Base-by-base conservation (phyloP, 2,888 invertebrate species). In the Amaurobius ferox region DNA sequence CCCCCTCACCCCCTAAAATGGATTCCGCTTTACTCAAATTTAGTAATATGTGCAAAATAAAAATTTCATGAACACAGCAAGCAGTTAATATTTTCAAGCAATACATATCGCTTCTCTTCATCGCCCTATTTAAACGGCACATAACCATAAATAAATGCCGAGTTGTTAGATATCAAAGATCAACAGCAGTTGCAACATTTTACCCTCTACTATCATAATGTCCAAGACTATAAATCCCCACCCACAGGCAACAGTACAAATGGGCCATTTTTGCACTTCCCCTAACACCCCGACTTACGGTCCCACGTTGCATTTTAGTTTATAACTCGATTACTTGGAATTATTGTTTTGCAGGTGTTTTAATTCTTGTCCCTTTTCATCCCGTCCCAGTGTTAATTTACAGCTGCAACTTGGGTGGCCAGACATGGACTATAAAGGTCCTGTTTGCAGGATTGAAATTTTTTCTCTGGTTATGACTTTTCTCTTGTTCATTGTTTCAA, bases 321-420 rank as follows among this genome's bases (percentile, higher is more conserved):
- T 76, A 76, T 81, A 74, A 81, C 81, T 81, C 70, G 81, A 81
- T 81, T 81, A 76, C 74, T 30, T 23, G n/a, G 62, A 74, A 74
- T 81, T 81, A 81, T 74, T 81, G 74, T 70, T 29, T 23, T 29
- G 74, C 81, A 81, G 81, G 67, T 81, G 81, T 81, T 81, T 71
- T 81, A 70, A 76, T 76, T 39, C 74, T 48, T 68, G 74, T 70
- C 32, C 44, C 28, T 61, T 81, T 81, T 81, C 74, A 68, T 16
- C 80, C 66, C 80, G 32, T 73, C 30, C 55, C 74, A 23, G 64
- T 44, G 68, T 64, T 81, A 81, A 76, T 76, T 81, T 81, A 76
- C 62, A 28, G 28, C 26, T 7, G 64, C 81, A 62, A 44, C 81
- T 76, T 81, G 81, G 81, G 81, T 81, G 81, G 81, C n/a, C 81